Evolutionary conservation across 2,113 vertebrate genomes (phyloP).

Genomic region (Sylvia atricapilla): DNA sequence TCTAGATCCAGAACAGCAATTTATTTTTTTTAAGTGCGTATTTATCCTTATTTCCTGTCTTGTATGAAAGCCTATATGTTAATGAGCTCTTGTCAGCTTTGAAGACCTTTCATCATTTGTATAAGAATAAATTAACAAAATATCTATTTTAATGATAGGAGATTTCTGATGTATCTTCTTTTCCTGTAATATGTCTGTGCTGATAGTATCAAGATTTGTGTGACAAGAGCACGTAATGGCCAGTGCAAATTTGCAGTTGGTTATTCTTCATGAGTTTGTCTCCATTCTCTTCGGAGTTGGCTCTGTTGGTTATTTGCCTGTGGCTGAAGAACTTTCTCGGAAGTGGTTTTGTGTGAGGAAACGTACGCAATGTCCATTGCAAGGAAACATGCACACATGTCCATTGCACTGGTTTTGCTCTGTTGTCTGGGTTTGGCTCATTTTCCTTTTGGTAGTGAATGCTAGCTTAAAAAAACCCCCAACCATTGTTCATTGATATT

Average conservation of each 20-base stretch:
- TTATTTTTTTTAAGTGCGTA: not conserved
- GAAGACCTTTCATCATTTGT: not conserved
- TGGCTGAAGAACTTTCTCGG: not conserved
- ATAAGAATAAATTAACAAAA: not conserved
- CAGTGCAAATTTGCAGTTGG: not conserved
- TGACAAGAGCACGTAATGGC: not conserved
- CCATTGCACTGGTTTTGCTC: not conserved
- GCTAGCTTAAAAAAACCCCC: not conserved
- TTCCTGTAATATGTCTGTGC: not conserved
- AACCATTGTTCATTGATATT: not conserved
- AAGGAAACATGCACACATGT: not conserved
- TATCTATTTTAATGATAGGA: not conserved
- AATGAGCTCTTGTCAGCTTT: not conserved
- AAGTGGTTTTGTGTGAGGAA: not conserved
- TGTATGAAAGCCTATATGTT: not conserved
- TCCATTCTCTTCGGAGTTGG: not conserved
- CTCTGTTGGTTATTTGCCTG: not conserved
- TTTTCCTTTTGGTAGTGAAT: not conserved
- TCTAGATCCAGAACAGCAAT: not conserved
- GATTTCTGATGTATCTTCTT: not conserved
- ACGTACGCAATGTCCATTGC: rapidly evolving
- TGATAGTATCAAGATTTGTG: not conserved
- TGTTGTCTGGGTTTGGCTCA: not conserved
- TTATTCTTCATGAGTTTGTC: not conserved
- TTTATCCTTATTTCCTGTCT: not conserved